Percentiles rank a stretch among this genome's conserved stretches.
Evolutionary conservation across 2,797 vertebrate genomes (phyloP).

Genomic region (Forpus xanthops): DNA sequence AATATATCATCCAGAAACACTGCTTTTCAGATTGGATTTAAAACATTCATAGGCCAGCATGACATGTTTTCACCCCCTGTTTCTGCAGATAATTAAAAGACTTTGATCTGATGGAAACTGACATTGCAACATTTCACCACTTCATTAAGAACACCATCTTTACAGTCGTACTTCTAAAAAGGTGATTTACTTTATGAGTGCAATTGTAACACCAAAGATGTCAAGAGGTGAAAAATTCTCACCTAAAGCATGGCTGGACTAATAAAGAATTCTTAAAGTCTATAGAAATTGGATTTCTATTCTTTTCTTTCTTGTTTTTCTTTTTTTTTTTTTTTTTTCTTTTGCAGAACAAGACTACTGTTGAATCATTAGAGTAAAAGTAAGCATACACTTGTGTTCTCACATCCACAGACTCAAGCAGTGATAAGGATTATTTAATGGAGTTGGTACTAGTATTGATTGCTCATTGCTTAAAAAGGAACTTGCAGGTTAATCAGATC

Average conservation of each 20-base stretch:
- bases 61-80: background rate
- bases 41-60: background rate
- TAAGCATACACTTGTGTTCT: background rate
- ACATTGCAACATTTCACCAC: slow-evolving; percentile 28
- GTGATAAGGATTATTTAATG: slow-evolving; percentile 35
- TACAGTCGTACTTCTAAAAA: background rate
- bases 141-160: background rate
- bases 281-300: background rate
- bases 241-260: background rate
- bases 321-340: background rate
- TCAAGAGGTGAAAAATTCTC: background rate
- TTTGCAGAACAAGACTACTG: background rate
- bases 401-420: background rate
- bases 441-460: slow-evolving; percentile 13
- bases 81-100: background rate
- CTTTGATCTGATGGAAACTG: background rate
- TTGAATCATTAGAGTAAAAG: background rate
- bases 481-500: slow-evolving; percentile 66
- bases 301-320: background rate
- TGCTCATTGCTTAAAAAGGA: slow-evolving; percentile 47
- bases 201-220: background rate
- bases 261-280: background rate
- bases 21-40: background rate
- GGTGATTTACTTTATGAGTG: background rate
- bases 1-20: background rate